Evolutionary conservation across 1,140 invertebrate species (phyloP), one percentile per base, ranked within the genome.

Genomic region (Ptiloglossa arizonensis): DNA sequence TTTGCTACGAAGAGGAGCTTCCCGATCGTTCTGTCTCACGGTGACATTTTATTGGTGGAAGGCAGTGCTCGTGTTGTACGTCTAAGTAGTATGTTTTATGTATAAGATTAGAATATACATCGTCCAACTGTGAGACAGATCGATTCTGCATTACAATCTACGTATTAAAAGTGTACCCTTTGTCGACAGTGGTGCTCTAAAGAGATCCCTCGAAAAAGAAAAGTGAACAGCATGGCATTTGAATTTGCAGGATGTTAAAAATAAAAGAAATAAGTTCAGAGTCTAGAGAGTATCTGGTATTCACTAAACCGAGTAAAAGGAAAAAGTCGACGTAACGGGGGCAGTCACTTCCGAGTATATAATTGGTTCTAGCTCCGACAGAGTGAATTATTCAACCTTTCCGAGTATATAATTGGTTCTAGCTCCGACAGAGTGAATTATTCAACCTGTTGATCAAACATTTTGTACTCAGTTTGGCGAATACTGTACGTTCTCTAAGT

Each of bases 61-160:
- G 89, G 89, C 89, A 90, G 89, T 90, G 88, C 83, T 89, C 81
- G 82, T 84, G 71, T 87, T 81, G 81, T 85, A 86, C 73, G 59
- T 83, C 79, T 83, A 86, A 67, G 73, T 71, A 56, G 29, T 85
- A 73, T 68, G 60, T 72, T 78, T 62, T 77, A 59, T 50, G 27
- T 82, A 82, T 82, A 83, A 85, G 72, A 76, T 83, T 86, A 86
- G 56, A 80, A 86, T 82, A 77, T 82, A 86, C 64, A 73, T 83
- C 71, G 81, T 72, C 62, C 38, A 57, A 71, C 76, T 86, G 68
- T 80, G 86, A 86, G 81, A 87, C 77, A 83, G 81, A 74, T 82
- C 86, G 79, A 76, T 44, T 50, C 35, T 54, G 57, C 22, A 1
- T 74, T 79, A 71, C 48, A 35, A 77, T 75, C 57, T 75, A 76